These are phyloP conservation scores for Tautogolabrus adspersus DNA, from an alignment of 2,113 vertebrate species.

Conservation along the genomic window DNA sequence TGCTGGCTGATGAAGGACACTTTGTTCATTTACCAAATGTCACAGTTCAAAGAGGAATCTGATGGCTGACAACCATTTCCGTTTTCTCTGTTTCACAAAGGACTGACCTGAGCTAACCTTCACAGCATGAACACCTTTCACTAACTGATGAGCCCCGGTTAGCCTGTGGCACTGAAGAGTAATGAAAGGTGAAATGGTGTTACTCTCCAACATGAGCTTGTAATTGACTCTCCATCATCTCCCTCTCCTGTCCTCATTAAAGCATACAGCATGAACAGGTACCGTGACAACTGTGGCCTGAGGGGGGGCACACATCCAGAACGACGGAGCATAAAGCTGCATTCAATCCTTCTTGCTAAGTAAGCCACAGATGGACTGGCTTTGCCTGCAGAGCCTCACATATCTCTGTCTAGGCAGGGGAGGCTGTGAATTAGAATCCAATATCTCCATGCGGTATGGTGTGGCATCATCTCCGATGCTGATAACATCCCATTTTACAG, in stretches of 20 bases:
- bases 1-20: neutral
- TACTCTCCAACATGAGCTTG: slow-evolving; percentile 68
- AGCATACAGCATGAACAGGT: slow-evolving; percentile 70
- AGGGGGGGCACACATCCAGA: slow-evolving; percentile 21
- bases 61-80: neutral
- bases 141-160: slow-evolving; percentile 72
- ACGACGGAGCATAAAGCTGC: slow-evolving; percentile 40
- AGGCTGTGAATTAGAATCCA: slow-evolving; percentile 70
- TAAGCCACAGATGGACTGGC: slow-evolving; percentile 67
- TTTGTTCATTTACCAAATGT: neutral
- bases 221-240: slow-evolving; percentile 80
- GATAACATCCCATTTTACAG: slow-evolving; percentile 74
- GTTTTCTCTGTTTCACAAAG: slow-evolving; percentile 28
- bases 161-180: slow-evolving; percentile 69
- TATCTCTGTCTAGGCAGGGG: slow-evolving; percentile 44
- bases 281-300: slow-evolving; percentile 61
- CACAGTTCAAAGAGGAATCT: neutral
- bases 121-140: slow-evolving; percentile 60
- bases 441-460: slow-evolving; percentile 62
- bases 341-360: slow-evolving; percentile 64
- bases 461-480: slow-evolving; percentile 67
- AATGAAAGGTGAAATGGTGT: slow-evolving; percentile 80
- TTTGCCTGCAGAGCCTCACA: slow-evolving; percentile 61
- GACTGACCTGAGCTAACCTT: slow-evolving; percentile 35
- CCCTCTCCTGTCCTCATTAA: slow-evolving; percentile 73